Evolutionary conservation across 2,113 vertebrate genomes (phyloP).

Genomic region (Spermophilus dauricus): DNA sequence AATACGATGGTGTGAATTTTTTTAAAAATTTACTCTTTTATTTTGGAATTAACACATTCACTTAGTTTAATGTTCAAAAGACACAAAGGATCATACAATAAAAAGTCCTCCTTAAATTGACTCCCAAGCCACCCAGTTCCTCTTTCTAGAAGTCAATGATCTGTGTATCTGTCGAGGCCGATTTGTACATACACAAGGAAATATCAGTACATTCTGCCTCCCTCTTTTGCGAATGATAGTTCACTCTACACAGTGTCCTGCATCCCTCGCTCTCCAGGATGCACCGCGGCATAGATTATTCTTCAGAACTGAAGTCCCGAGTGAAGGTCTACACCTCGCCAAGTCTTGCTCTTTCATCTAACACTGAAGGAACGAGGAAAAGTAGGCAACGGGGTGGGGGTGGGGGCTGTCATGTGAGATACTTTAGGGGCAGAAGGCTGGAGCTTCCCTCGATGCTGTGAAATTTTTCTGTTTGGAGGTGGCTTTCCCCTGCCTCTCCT

Average conservation of each 20-base stretch:
- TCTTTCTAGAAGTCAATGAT: background rate
- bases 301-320: background rate
- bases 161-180: background rate
- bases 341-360: background rate
- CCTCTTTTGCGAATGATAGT: background rate
- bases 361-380: conserved; percentile 1
- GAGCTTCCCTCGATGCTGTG: background rate
- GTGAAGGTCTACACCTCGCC: background rate
- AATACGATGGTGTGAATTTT: conserved; percentile 15
- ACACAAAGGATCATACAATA: background rate
- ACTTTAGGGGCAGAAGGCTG: background rate
- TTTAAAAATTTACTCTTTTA: background rate
- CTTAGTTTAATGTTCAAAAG: conserved; percentile 6
- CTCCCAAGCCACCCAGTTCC: background rate
- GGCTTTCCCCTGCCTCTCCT: background rate
- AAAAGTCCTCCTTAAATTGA: background rate
- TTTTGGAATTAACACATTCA: background rate
- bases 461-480: conserved; percentile 30
- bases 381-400: background rate
- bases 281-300: rapidly evolving
- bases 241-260: background rate
- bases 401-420: background rate
- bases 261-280: too few relatives aligned
- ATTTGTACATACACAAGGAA: background rate
- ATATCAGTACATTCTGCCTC: background rate